Conservation (phyloP, 2,888 invertebrate species). For the Troides helena region DNA sequence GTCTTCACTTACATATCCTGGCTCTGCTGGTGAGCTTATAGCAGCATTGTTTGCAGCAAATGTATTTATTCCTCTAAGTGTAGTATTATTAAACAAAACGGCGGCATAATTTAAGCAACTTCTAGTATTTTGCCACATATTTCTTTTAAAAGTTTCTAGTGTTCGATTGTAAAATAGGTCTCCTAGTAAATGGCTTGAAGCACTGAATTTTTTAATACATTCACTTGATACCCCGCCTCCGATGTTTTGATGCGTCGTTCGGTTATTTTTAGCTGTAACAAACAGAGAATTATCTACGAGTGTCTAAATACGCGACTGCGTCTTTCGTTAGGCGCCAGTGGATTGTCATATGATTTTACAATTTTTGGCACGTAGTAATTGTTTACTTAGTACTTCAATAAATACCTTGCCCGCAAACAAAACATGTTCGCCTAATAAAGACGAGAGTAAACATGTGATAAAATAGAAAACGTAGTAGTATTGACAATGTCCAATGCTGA, state of each 20-base stretch:
- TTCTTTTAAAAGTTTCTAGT: conserved; percentile 44
- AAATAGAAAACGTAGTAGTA: conserved; percentile 5
- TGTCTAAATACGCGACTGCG: conserved; percentile 41
- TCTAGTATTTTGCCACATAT: conserved; percentile 71
- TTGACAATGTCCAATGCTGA: background rate
- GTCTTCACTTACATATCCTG: conserved; percentile 68
- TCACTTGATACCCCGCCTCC: conserved; percentile 45
- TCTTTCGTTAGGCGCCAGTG: conserved; percentile 60
- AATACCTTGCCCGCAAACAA: conserved; percentile 17
- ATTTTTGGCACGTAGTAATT: conserved; percentile 31
- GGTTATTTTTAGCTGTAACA: conserved; percentile 74
- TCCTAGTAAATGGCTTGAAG: conserved; percentile 43
- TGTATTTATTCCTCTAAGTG: conserved; percentile 58
- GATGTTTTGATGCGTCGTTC: conserved; percentile 67
- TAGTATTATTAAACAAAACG: conserved; percentile 54
- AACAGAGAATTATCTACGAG: conserved; percentile 51
- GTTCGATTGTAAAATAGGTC: conserved; percentile 13
- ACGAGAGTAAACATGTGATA: conserved; percentile 4
- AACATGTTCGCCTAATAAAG: background rate
- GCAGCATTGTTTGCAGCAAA: conserved; percentile 48
- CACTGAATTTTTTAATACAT: conserved; percentile 52
- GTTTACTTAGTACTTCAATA: conserved; percentile 29
- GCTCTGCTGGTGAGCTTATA: conserved; percentile 61
- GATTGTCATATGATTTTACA: conserved; percentile 70
- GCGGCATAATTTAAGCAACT: conserved; percentile 60